Percentiles rank a stretch among this genome's conserved stretches.
Conservation (phyloP, 2,113 vertebrate species). For the Hemiprocne comata region DNA sequence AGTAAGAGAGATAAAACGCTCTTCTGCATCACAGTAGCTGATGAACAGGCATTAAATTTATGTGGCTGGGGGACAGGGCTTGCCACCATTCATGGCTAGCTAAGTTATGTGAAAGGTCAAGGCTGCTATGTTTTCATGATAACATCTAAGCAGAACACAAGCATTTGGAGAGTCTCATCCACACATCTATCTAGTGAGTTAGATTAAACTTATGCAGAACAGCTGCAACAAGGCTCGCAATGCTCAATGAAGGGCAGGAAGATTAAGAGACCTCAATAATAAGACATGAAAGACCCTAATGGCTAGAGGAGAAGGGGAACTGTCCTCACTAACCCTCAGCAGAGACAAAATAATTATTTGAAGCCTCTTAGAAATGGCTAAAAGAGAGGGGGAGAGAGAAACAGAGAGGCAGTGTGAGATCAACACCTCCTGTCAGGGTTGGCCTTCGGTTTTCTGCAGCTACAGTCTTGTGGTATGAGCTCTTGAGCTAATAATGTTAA, state of each 20-base stretch:
- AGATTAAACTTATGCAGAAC: conserved; percentile 60
- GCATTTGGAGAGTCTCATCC: conserved; percentile 56
- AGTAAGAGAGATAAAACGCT: conserved; percentile 33
- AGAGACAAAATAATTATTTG: conserved; percentile 10
- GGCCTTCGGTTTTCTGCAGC: conserved; percentile 29
- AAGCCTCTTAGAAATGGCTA: background rate
- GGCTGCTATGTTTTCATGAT: conserved; percentile 62
- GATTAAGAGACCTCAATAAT: conserved; percentile 57
- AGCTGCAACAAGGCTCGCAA: conserved; percentile 53
- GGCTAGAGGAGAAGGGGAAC: background rate
- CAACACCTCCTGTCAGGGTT: background rate
- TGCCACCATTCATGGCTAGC: conserved; percentile 55
- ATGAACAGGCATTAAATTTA: conserved; percentile 63
- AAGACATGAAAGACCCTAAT: conserved; percentile 47
- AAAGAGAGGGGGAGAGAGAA: background rate
- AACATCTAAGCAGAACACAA: conserved; percentile 59
- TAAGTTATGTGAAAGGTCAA: conserved; percentile 66
- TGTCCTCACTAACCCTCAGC: background rate
- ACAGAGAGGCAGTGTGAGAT: background rate
- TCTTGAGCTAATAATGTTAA: background rate
- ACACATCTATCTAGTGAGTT: conserved; percentile 41
- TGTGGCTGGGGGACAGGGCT: conserved; percentile 27
- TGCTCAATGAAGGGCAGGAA: conserved; percentile 59
- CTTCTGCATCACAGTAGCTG: conserved; percentile 48
- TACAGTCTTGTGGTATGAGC: background rate